Percentiles rank a stretch among this genome's conserved stretches.
phyloP scores from a whole-genome alignment of 2,888 invertebrate genomes.

The Mesochorus sp. region DNA sequence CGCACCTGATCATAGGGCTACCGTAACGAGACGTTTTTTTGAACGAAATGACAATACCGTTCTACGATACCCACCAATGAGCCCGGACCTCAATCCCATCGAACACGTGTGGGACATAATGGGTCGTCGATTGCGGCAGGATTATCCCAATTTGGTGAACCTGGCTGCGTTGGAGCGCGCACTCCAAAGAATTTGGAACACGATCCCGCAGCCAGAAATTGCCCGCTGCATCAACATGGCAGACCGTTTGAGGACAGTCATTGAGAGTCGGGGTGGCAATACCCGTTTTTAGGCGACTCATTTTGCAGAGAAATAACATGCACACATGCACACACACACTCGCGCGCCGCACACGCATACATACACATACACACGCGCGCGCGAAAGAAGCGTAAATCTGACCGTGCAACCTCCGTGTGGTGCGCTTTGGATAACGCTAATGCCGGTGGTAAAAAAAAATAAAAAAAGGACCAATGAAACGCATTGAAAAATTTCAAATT shows the following conservation, averaged over 20 bases:
- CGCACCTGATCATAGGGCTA: conserved; percentile 53
- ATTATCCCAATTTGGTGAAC: conserved; percentile 33
- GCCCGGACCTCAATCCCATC: conserved; percentile 38
- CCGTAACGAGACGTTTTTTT: conserved; percentile 39
- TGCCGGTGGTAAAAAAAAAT: too few species aligned
- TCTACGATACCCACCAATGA: conserved; percentile 33
- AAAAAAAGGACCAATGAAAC: too few species aligned
- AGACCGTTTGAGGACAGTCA: neutral
- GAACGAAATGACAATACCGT: conserved; percentile 18
- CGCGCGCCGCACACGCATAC: neutral
- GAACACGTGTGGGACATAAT: conserved; percentile 13
- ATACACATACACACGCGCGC: neutral
- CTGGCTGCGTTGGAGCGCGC: conserved; percentile 18
- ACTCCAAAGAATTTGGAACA: neutral
- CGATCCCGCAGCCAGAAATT: neutral
- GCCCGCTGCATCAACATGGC: neutral
- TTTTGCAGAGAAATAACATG: neutral
- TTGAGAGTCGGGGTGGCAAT: neutral
- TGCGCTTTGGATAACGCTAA: too few species aligned
- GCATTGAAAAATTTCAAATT: too few species aligned
- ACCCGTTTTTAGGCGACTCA: neutral
- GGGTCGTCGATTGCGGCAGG: conserved; percentile 26
- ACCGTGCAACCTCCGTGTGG: too few species aligned
- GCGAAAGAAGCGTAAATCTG: too few species aligned
- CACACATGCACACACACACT: neutral